Evolutionary conservation across 1,140 invertebrate genomes (phyloP).

Genomic region (Pogonomyrmex barbatus): DNA sequence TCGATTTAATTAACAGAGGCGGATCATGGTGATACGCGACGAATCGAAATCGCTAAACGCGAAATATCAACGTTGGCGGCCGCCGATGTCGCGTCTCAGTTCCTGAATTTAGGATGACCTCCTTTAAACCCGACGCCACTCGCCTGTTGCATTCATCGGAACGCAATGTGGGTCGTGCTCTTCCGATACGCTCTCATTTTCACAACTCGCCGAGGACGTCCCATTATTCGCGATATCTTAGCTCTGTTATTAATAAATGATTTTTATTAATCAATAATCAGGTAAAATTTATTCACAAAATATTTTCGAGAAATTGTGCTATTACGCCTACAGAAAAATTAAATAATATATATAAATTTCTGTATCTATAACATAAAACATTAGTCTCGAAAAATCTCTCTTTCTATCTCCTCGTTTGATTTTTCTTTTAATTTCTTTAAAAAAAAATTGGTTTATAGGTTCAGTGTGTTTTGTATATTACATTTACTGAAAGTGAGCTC

Average conservation of each 20-base stretch:
- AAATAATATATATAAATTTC: too few species aligned
- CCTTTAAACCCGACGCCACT: slow-evolving; percentile 46
- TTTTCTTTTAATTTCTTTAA: too few species aligned
- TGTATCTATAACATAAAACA: too few species aligned
- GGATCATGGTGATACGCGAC: not conserved
- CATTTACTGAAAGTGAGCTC: too few species aligned
- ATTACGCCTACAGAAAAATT: too few species aligned
- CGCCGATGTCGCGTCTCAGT: not conserved
- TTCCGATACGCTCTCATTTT: slow-evolving; percentile 27
- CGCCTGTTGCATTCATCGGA: slow-evolving; percentile 47
- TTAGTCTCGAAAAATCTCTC: too few species aligned
- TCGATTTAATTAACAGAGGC: not conserved
- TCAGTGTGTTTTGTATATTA: too few species aligned
- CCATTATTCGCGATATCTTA: not conserved
- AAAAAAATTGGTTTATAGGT: too few species aligned
- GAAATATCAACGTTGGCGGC: not conserved
- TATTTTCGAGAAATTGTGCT: not conserved
- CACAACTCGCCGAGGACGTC: not conserved
- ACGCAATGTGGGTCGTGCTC: slow-evolving; percentile 31
- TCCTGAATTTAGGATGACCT: slow-evolving; percentile 52
- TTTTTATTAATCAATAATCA: not conserved
- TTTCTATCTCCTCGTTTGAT: too few species aligned
- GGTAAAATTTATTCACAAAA: not conserved
- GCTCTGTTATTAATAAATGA: too few species aligned
- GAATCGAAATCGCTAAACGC: not conserved